These are phyloP conservation scores for Ichneumoninae sp. DNA, from an alignment of 2,888 invertebrate species.

Conservation along the genomic window DNA sequence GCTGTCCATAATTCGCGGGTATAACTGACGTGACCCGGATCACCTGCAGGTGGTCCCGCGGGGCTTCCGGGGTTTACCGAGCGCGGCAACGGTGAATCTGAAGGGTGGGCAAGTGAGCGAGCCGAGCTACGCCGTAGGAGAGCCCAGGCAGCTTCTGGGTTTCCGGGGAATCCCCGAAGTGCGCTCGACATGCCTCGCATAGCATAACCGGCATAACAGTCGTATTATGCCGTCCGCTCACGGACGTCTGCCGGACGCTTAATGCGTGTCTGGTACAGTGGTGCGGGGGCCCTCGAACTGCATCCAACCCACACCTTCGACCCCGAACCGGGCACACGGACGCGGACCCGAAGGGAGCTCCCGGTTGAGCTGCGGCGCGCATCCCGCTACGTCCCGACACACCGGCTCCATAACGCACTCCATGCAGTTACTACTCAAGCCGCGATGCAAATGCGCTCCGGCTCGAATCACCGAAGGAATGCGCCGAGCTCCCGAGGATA, in stretches of 20 bases:
- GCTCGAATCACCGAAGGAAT: constrained; percentile 60
- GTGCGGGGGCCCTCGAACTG: constrained; percentile 12
- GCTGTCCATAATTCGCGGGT: constrained; percentile 48
- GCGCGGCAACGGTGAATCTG: constrained; percentile 49
- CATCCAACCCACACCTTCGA: constrained; percentile 8
- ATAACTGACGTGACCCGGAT: constrained; percentile 59
- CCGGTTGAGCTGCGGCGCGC: constrained; percentile 7
- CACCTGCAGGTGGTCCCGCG: constrained; percentile 56
- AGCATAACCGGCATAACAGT: constrained; percentile 76
- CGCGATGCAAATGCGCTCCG: constrained; percentile 59
- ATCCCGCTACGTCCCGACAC: constrained; percentile 30
- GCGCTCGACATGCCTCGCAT: constrained; percentile 76
- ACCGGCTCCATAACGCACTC: constrained; percentile 50
- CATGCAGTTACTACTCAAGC: constrained; percentile 42
- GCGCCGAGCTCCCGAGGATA: constrained; percentile 40
- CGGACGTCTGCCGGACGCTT: constrained; percentile 54
- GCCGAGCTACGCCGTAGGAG: constrained; percentile 14
- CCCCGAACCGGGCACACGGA: constrained; percentile 5
- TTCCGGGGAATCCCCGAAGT: constrained; percentile 66
- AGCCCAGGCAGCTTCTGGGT: constrained; percentile 30
- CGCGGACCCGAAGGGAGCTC: constrained; percentile 33
- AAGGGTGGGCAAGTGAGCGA: constrained; percentile 42
- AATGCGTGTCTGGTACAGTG: constrained; percentile 55
- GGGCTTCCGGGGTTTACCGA: constrained; percentile 40
- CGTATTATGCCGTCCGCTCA: constrained; percentile 69